Evolutionary conservation across 2,113 vertebrate genomes (phyloP), one percentile per base, ranked within the genome.

Genomic region (Sialia sialis): DNA sequence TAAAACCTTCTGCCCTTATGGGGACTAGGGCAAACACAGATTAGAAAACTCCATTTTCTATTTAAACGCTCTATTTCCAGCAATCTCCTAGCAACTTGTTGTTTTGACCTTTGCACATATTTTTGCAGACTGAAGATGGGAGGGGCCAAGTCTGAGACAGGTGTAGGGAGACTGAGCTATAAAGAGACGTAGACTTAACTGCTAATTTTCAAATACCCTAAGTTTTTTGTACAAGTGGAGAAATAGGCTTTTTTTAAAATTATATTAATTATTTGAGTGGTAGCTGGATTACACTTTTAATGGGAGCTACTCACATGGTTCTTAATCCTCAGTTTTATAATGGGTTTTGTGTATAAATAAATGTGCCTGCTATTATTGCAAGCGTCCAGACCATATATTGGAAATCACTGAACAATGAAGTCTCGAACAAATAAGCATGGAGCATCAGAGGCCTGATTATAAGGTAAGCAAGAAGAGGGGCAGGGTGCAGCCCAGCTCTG

Each of bases 391-490:
- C 27, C 21, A 2, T 55, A 10, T 64, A 67, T 63, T 72, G 36
- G 68, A 86, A 82, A 79, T 52, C 13, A 44, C 23, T 75, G 44
- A 39, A 39, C 46, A 64, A 21, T 29, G 15, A 70, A 39, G 30
- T 56, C 70, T 84, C 0, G 0, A 41, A 59, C 10, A 78, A 92
- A 62, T 6, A 63, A 63, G 6, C 4, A 32, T 15, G 8, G 34
- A 64, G 34, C 1, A 4, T 66, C 8, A 19, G 21, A 79, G 26
- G 9, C 15, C 27, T 72, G 69, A 59, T 56, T 34, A 34, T 12
- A 41, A 66, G 16, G 6, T 8, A 5, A 70, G 18, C 0, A 0
- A 87, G 22, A 67, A 0, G 0, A 96, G 76, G 64, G 25, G 48
- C 8, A 79, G 64, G 19, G 48, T 7, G 17, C n/a, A 85, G 49